A percentile compares a stretch with the other conserved stretches of the same genome.
These are phyloP conservation scores for Dicyrtoma fusca DNA, from an alignment of 2,888 invertebrate genomes.

Conservation along the genomic window DNA sequence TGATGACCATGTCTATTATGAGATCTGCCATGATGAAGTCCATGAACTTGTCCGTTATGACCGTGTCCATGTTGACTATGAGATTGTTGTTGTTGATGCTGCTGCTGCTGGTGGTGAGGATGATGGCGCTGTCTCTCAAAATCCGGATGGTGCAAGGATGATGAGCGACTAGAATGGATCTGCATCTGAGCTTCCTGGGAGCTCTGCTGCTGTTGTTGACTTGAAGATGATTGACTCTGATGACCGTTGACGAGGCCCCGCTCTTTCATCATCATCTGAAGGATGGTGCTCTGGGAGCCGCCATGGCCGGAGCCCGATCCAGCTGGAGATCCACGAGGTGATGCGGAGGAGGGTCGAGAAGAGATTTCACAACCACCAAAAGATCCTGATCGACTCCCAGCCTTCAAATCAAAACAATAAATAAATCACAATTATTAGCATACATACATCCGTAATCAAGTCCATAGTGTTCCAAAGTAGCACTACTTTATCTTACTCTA, in stretches of 20 bases:
- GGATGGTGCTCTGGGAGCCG: conserved; percentile 9
- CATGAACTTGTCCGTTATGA: conserved; percentile 3
- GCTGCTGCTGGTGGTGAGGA: conserved; percentile 37
- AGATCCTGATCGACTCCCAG: conserved; percentile 10
- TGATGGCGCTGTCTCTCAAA: neutral
- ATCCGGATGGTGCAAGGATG: neutral
- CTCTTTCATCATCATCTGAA: conserved; percentile 45
- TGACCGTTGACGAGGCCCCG: conserved; percentile 32
- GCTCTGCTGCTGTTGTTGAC: neutral
- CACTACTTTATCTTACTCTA: neutral
- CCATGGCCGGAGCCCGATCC: too few relatives aligned
- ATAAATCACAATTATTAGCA: neutral
- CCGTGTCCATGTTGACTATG: conserved; percentile 31
- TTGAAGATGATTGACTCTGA: neutral
- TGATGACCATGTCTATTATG: conserved; percentile 39
- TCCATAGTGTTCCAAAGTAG: too few relatives aligned
- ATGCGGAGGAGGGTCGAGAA: neutral
- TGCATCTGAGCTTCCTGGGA: neutral
- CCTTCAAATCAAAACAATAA: conserved; percentile 12
- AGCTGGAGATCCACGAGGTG: conserved; percentile 1
- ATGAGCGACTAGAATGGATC: neutral
- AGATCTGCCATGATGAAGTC: conserved; percentile 25
- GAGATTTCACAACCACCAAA: conserved; percentile 2
- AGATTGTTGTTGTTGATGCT: conserved; percentile 39
- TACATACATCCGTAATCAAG: neutral